Evolutionary conservation across 2,797 vertebrate species (phyloP).

Genomic region (Siniperca scherzeri): DNA sequence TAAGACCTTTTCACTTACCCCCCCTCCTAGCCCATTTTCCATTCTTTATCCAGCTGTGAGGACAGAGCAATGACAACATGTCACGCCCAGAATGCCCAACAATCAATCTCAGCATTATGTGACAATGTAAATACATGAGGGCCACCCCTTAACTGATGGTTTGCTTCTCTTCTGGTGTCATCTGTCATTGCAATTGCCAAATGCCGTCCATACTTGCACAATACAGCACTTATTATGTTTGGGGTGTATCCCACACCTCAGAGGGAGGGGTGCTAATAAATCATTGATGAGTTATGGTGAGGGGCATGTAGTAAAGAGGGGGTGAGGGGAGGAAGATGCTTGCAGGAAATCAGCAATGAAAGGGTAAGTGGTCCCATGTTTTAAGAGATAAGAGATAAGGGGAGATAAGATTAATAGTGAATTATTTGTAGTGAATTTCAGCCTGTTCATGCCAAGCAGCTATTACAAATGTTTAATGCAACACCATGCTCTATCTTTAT

Average conservation of each 20-base stretch:
- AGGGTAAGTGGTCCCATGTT: constrained; percentile 26
- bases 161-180: constrained; percentile 37
- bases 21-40: constrained; percentile 9
- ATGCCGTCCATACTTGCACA: constrained; percentile 41
- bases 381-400: neutral
- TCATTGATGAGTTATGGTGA: constrained; percentile 45
- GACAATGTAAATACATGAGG: constrained; percentile 39
- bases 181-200: constrained; percentile 23
- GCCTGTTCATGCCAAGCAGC: constrained; percentile 17
- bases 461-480: constrained; percentile 10
- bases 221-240: constrained; percentile 37
- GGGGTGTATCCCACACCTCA: constrained; percentile 43
- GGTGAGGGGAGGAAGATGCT: constrained; percentile 22
- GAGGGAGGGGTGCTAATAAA: constrained; percentile 61
- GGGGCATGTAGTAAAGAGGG: constrained; percentile 10
- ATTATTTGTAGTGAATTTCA: constrained; percentile 22
- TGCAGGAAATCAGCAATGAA: constrained; percentile 55
- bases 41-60: constrained; percentile 58
- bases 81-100: constrained; percentile 39
- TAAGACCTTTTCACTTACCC: constrained; percentile 27
- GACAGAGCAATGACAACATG: constrained; percentile 41
- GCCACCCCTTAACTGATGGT: constrained; percentile 33
- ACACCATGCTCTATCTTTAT: neutral
- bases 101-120: constrained; percentile 50
- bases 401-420: constrained; percentile 36